Evolutionary conservation across 2,113 vertebrate genomes (phyloP).

Genomic region (Cnemophilus loriae): DNA sequence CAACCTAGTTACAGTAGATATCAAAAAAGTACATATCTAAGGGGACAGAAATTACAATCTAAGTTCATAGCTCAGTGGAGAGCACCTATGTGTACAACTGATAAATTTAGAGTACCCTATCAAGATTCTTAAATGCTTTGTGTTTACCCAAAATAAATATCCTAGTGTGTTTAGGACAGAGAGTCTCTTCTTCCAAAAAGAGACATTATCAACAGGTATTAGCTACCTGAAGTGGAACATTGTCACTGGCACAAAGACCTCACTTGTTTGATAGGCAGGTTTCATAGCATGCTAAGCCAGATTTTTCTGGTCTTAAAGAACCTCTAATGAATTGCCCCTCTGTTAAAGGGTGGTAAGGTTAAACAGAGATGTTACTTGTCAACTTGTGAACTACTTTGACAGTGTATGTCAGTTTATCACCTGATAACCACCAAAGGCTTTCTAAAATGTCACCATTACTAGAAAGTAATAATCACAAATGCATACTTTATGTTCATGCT

Average conservation of each 20-base stretch:
- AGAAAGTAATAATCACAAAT: slow-evolving; percentile 23
- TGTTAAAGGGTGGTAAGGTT: background rate
- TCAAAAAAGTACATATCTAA: background rate
- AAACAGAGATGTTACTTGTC: background rate
- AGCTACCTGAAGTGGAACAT: background rate
- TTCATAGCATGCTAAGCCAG: background rate
- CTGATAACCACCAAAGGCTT: background rate
- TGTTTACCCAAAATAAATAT: background rate
- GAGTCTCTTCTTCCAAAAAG: background rate
- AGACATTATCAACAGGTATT: background rate
- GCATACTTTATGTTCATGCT: slow-evolving; percentile 14
- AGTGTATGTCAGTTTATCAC: background rate
- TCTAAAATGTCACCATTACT: background rate
- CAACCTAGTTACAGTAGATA: background rate
- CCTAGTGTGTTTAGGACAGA: background rate
- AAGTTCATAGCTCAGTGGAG: background rate
- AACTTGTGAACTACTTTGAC: slow-evolving; percentile 31
- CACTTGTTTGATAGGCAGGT: background rate
- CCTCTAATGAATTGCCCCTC: background rate
- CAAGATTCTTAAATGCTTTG: background rate
- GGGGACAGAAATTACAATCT: background rate
- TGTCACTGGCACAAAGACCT: background rate
- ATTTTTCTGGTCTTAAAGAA: background rate
- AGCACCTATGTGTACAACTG: background rate
- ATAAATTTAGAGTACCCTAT: background rate